Evolutionary conservation across 2,888 invertebrate genomes (phyloP).

Genomic region (Argyresthia goedartella): DNA sequence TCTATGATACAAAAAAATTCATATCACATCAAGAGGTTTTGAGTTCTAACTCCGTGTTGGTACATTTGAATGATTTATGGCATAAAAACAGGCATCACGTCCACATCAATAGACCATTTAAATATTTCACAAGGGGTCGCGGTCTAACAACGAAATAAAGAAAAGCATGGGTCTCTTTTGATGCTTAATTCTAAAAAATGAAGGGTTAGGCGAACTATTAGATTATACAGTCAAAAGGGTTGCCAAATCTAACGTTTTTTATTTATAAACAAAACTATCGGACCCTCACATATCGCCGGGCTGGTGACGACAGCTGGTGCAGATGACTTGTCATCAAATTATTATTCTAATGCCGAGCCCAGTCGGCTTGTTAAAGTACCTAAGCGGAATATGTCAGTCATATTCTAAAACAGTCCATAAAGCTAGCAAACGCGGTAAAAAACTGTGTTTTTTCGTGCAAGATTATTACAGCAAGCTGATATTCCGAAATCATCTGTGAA

Average conservation of each 20-base stretch:
- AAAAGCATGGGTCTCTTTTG: slow-evolving; percentile 7
- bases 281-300: slow-evolving; percentile 31
- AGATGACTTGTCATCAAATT: slow-evolving; percentile 7
- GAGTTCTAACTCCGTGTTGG: no score
- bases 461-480: background rate
- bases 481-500: background rate
- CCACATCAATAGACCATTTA: background rate
- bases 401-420: background rate
- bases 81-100: no score
- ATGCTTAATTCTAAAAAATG: slow-evolving; percentile 18
- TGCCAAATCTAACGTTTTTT: slow-evolving; percentile 52
- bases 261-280: slow-evolving; percentile 26
- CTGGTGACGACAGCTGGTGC: slow-evolving; percentile 41
- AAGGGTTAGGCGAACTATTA: slow-evolving; percentile 40
- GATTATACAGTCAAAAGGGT: slow-evolving; percentile 52
- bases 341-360: background rate
- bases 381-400: background rate
- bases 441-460: background rate
- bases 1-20: no score
- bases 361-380: background rate
- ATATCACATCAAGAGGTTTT: no score
- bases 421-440: no score
- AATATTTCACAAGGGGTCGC: background rate
- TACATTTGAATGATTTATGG: no score
- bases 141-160: background rate